Conservation (phyloP, 1,140 invertebrate genomes). For the Andricus grossulariae region DNA sequence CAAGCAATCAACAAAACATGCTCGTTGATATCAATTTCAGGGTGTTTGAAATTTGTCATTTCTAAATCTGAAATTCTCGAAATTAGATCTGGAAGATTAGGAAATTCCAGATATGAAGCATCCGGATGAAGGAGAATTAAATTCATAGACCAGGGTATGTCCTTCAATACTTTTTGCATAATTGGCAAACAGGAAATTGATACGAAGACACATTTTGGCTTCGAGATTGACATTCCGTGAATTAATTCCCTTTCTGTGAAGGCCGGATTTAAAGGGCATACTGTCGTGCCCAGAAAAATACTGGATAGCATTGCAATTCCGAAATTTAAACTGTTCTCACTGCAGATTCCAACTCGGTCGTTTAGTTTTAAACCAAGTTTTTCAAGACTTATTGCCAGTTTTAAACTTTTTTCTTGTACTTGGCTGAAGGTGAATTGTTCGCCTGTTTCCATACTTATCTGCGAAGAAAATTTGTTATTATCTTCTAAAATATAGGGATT, state of each 20-base stretch:
- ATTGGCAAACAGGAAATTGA: constrained; percentile 38
- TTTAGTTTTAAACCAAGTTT: constrained; percentile 71
- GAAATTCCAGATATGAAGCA: background rate
- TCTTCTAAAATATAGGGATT: no score
- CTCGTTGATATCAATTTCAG: constrained; percentile 58
- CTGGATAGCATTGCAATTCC: constrained; percentile 75
- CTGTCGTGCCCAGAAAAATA: constrained; percentile 77
- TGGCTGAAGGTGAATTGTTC: constrained; percentile 70
- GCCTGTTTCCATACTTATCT: constrained; percentile 75
- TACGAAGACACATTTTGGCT: constrained; percentile 74
- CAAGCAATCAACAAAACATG: constrained; percentile 73
- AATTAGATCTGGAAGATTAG: constrained; percentile 46
- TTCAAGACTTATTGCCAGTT: constrained; percentile 73
- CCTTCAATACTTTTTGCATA: constrained; percentile 36
- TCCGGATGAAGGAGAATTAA: constrained; percentile 49
- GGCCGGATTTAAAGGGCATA: constrained; percentile 74
- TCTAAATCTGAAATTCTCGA: constrained; percentile 26
- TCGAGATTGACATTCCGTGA: constrained; percentile 73
- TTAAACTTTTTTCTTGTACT: constrained; percentile 71
- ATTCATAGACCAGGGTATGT: constrained; percentile 50
- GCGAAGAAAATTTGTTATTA: constrained; percentile 45
- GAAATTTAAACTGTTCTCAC: constrained; percentile 80
- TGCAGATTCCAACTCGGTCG: constrained; percentile 79
- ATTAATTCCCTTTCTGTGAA: constrained; percentile 69
- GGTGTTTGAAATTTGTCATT: constrained; percentile 42